Percentiles rank a stretch among this genome's conserved stretches.
Evolutionary conservation across 1,140 invertebrate species (phyloP).

Genomic region (Pristionchus pacificus): DNA sequence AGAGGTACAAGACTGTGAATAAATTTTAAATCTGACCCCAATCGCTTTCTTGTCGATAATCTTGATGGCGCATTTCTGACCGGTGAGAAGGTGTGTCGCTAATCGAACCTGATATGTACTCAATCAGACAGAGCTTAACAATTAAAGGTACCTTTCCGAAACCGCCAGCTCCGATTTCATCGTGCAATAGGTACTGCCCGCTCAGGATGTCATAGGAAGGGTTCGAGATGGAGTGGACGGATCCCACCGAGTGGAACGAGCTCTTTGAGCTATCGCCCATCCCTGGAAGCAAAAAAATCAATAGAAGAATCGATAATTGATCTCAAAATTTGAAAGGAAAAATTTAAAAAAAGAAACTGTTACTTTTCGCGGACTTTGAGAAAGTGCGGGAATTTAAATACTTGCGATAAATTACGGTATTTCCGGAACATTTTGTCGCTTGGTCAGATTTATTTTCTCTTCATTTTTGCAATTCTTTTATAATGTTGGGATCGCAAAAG

Average conservation of each 20-base stretch:
- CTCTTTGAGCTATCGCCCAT: neutral
- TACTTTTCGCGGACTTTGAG: too few species aligned
- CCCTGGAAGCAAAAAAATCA: too few species aligned
- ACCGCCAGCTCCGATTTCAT: constrained; percentile 45
- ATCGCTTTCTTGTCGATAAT: constrained; percentile 75
- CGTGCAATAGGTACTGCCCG: constrained; percentile 34
- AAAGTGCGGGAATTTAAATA: too few species aligned
- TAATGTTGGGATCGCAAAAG: too few species aligned
- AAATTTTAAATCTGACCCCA: constrained; percentile 64
- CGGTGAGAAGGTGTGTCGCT: constrained; percentile 72
- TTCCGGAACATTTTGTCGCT: too few species aligned
- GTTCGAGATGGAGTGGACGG: neutral
- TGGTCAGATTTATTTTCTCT: too few species aligned
- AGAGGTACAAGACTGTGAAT: neutral
- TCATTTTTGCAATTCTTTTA: too few species aligned
- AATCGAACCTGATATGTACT: constrained; percentile 49
- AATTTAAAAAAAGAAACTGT: too few species aligned
- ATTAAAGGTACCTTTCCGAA: constrained; percentile 63
- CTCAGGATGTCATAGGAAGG: constrained; percentile 14
- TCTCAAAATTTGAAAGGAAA: too few species aligned
- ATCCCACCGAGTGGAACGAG: neutral
- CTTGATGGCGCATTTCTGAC: constrained; percentile 79
- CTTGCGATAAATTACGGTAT: too few species aligned
- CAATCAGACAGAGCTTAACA: constrained; percentile 70
- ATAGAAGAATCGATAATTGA: too few species aligned